These are phyloP conservation scores for Eretmocerus hayati DNA, from an alignment of 2,888 invertebrate species.

Conservation along the genomic window DNA sequence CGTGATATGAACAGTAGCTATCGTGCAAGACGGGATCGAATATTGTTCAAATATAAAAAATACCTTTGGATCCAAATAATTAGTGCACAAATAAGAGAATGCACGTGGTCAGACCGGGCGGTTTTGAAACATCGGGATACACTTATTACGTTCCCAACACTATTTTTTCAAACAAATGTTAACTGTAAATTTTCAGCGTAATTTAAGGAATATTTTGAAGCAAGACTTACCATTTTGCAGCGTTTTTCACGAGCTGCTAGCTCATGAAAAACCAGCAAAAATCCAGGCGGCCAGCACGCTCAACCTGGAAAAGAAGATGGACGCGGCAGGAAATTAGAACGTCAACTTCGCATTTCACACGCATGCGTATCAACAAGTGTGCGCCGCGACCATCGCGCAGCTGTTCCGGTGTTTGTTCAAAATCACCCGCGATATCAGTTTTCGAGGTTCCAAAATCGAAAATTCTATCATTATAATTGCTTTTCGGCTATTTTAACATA, in stretches of 20 bases:
- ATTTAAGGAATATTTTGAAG: neutral
- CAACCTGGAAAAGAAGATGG: slow-evolving; percentile 38
- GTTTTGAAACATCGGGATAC: neutral
- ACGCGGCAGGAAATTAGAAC: slow-evolving; percentile 10
- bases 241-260: slow-evolving; percentile 30
- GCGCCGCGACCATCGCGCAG: no score
- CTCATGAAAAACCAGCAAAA: slow-evolving; percentile 33
- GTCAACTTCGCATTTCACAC: neutral
- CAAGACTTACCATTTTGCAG: slow-evolving; percentile 36
- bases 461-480: no score
- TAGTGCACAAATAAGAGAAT: no score
- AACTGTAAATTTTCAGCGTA: neutral
- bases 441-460: no score
- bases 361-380: no score
- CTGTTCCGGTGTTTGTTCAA: no score
- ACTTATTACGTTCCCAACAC: no score
- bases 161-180: neutral
- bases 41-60: no score
- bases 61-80: no score
- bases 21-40: no score
- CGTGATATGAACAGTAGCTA: neutral
- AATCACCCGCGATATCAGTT: no score
- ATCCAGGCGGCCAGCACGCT: slow-evolving; percentile 33
- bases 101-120: slow-evolving; percentile 24
- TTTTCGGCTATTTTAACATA: no score